A percentile compares a stretch with the other conserved stretches of the same genome.
Conservation (phyloP, 2,113 vertebrate species). For the Hippocampus abdominalis region DNA sequence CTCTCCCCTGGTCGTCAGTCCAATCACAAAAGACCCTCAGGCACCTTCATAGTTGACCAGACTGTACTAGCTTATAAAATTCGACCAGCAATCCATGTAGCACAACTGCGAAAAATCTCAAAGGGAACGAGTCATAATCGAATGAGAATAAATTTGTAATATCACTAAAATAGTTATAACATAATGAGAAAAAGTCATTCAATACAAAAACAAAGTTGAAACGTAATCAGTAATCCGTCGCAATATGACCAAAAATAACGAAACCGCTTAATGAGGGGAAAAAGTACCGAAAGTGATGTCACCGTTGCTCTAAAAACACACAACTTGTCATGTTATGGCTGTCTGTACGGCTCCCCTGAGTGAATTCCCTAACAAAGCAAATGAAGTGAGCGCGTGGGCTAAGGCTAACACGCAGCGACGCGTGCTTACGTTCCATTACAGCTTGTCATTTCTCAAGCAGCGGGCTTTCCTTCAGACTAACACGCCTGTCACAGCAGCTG, state of each 20-base stretch:
- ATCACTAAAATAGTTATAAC: background rate
- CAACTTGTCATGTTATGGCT: slow-evolving; percentile 33
- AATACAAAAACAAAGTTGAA: background rate
- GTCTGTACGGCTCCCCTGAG: slow-evolving; percentile 1
- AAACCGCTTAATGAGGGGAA: background rate
- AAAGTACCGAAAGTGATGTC: background rate
- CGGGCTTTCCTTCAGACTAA: slow-evolving; percentile 90
- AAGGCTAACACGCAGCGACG: slow-evolving; percentile 20
- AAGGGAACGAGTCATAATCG: no score
- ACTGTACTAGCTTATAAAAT: no score
- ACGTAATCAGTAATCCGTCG: background rate
- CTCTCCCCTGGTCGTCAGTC: no score
- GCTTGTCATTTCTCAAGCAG: slow-evolving; percentile 81
- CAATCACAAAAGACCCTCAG: no score
- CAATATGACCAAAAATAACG: background rate
- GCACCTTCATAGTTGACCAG: no score
- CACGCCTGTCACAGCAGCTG: slow-evolving; percentile 93
- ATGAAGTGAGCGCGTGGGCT: slow-evolving; percentile 22
- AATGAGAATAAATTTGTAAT: background rate
- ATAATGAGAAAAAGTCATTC: background rate
- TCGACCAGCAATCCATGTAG: no score
- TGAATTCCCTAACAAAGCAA: slow-evolving; percentile 50
- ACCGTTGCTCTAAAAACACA: slow-evolving; percentile 27
- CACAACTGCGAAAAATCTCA: no score
- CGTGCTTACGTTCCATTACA: slow-evolving; percentile 59